phyloP scores from a whole-genome alignment of 2,113 vertebrate genomes.

The Bufo bufo region DNA sequence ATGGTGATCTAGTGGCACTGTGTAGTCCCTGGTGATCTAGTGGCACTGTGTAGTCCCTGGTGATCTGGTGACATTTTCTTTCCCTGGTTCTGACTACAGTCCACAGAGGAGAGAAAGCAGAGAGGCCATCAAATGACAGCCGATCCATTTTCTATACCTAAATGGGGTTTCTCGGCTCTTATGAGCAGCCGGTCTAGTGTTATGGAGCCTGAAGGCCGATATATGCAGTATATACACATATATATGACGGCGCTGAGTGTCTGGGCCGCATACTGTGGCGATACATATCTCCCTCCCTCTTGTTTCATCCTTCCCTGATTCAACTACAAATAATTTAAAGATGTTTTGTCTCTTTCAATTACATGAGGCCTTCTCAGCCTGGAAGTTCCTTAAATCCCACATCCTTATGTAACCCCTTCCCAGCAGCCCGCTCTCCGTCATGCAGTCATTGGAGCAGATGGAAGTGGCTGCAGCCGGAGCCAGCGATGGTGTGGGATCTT shows the following conservation, averaged over 20 bases:
- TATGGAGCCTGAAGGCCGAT: too few relatives aligned
- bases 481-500: not conserved
- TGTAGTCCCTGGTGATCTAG: not conserved
- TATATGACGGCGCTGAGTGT: not conserved
- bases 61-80: not conserved
- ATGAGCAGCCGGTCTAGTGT: too few relatives aligned
- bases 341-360: constrained; percentile 68
- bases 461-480: not conserved
- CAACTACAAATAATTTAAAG: constrained; percentile 71
- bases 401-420: constrained; percentile 46
- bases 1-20: not conserved
- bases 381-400: constrained; percentile 34
- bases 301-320: constrained; percentile 59
- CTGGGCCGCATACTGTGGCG: not conserved
- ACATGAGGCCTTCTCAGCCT: constrained; percentile 37
- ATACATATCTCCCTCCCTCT: not conserved
- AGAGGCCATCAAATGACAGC: too few relatives aligned
- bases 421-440: not conserved
- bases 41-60: not conserved
- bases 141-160: too few relatives aligned
- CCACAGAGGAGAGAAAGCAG: too few relatives aligned
- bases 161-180: too few relatives aligned
- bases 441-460: not conserved
- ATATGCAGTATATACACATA: too few relatives aligned
- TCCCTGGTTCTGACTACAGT: too few relatives aligned